Base-by-base conservation (phyloP, 2,888 invertebrate species). In the Aleiodes leptofemur region DNA sequence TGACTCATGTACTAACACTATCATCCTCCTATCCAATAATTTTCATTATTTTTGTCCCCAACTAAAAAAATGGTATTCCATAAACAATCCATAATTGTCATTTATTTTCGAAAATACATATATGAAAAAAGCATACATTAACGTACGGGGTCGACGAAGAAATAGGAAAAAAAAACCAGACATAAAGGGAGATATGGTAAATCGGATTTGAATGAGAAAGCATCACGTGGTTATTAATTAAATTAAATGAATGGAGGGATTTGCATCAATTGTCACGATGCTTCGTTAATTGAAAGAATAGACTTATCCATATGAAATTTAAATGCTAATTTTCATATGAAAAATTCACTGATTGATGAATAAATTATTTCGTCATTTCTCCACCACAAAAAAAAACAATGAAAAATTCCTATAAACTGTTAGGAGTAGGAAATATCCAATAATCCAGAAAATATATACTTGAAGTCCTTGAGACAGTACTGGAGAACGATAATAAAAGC, bases 251-350 rank as follows among this genome's bases (percentile, higher is more conserved):
- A 53, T 66, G 56, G 8, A 70, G 81, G 85, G 86, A 84, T 86
- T 86, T 86, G 83, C 85, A 84, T 86, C 80, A 83, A 85, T 86
- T 86, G 84, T 82, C 80, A 82, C 79, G 82, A 80, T 73, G 80
- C 80, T 34, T 56, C 80, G 78, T 83, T 86, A 86, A 86, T 86
- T 85, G 85, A 86, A 86, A 81, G 82, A 76, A 64, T 69, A 74
- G 85, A 85, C 85, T 86, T 85, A 85, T 81, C 84, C 83, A 75
- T 43, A 64, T 74, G 76, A 80, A 77, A 82, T 86, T 86, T 85
- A 86, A 86, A 86, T 86, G 86, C 83, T 86, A 86, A 86, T 82
- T 80, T 77, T 64, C 14, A 80, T 77, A 80, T 84, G 82, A 84
- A 82, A 84, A 80, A 84, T 81, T 78, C 66, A 64, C 23, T 11